Evolutionary conservation across 2,888 invertebrate genomes (phyloP).

Genomic region (Cylindroiulus punctatus): DNA sequence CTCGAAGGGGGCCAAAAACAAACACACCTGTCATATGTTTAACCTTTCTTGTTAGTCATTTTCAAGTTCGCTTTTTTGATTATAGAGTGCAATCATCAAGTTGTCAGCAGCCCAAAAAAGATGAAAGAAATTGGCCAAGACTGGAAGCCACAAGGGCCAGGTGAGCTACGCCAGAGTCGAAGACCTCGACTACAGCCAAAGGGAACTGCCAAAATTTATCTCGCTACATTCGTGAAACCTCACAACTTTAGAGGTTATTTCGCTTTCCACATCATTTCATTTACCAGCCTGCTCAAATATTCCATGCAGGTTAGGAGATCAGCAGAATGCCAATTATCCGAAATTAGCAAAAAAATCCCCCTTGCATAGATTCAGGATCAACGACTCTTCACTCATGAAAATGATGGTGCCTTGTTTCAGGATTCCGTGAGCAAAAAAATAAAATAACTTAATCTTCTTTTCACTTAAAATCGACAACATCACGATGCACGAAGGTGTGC

Average conservation of each 20-base stretch:
- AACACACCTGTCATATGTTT: constrained; percentile 53
- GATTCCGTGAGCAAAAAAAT: background rate
- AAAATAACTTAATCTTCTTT: background rate
- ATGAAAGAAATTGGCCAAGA: constrained; percentile 13
- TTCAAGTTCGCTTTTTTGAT: constrained; percentile 52
- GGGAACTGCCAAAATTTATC: constrained; percentile 1
- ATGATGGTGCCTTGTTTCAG: background rate
- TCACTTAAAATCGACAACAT: no score
- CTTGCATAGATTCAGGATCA: constrained; percentile 15
- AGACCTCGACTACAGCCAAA: background rate
- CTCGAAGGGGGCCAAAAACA: constrained; percentile 49
- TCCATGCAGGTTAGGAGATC: constrained; percentile 16
- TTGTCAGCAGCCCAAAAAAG: constrained; percentile 43
- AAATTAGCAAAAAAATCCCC: constrained; percentile 6
- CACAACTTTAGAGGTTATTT: constrained; percentile 17
- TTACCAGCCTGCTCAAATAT: constrained; percentile 28
- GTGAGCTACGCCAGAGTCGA: constrained; percentile 7
- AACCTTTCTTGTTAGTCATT: constrained; percentile 53
- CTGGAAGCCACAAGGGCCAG: constrained; percentile 35
- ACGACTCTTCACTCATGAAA: background rate
- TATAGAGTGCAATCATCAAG: constrained; percentile 52
- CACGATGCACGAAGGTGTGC: no score
- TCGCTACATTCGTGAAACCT: constrained; percentile 6
- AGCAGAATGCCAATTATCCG: constrained; percentile 28
- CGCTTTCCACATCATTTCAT: constrained; percentile 33